A percentile compares a stretch with the other conserved stretches of the same genome.
Conservation (phyloP, 2,888 invertebrate species). For the Teinopalpus imperialis region DNA sequence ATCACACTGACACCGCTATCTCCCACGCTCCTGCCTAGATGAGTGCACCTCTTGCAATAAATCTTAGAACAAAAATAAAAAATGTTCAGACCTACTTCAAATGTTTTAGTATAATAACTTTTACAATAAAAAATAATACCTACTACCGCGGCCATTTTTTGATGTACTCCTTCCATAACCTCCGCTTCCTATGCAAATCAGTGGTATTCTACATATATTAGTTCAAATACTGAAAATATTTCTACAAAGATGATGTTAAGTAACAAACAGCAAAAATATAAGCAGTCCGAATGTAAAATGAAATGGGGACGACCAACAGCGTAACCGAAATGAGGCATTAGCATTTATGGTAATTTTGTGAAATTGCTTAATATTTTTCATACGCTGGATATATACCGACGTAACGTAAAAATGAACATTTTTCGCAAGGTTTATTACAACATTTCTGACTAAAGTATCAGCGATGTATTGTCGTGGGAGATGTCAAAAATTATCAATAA, state of each 20-base stretch:
- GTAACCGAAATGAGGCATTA: conserved; percentile 46
- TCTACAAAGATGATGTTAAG: conserved; percentile 23
- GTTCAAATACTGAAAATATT: conserved; percentile 26
- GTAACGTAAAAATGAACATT: conserved; percentile 25
- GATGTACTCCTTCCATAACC: conserved; percentile 15
- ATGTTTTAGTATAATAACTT: too few relatives aligned
- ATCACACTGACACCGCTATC: too few relatives aligned
- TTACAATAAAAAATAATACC: too few relatives aligned
- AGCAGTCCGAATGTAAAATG: conserved; percentile 32
- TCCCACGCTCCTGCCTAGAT: too few relatives aligned
- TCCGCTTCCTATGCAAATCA: conserved; percentile 26
- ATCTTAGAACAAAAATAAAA: too few relatives aligned
- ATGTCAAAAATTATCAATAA: too few relatives aligned
- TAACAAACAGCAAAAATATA: conserved; percentile 11
- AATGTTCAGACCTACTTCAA: too few relatives aligned
- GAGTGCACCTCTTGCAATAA: too few relatives aligned
- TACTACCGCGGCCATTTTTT: too few relatives aligned
- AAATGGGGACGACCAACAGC: conserved; percentile 43
- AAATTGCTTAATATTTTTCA: conserved; percentile 43
- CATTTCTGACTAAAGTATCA: too few relatives aligned
- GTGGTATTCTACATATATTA: conserved; percentile 27
- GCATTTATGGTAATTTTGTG: conserved; percentile 59
- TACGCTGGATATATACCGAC: conserved; percentile 29
- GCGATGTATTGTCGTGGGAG: too few relatives aligned
- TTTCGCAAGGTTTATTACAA: conserved; percentile 18